Conservation (phyloP, 1,140 invertebrate species). For the Drosophila novamexicana region DNA sequence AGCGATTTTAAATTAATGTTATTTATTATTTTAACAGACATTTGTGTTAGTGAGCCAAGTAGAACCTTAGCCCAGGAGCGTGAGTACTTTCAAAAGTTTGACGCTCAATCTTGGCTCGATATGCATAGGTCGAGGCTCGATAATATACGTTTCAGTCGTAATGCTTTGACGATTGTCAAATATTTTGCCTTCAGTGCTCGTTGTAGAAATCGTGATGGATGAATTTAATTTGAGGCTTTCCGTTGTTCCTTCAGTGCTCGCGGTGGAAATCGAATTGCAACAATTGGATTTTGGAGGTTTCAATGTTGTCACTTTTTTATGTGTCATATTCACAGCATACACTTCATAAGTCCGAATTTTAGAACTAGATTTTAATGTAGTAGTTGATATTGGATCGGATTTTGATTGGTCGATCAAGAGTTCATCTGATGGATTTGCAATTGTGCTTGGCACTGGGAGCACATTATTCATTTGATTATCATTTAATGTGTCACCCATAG, state of each 20-base stretch:
- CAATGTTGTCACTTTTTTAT: neutral
- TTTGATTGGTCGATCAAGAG: neutral
- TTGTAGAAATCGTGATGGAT: neutral
- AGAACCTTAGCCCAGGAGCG: conserved; percentile 26
- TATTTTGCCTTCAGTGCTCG: neutral
- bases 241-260: neutral
- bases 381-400: neutral
- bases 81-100: conserved; percentile 40
- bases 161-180: neutral
- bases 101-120: conserved; percentile 33
- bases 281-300: neutral
- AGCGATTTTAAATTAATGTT: neutral
- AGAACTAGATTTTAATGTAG: neutral
- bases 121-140: neutral
- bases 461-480: neutral
- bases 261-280: neutral
- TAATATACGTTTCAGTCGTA: neutral
- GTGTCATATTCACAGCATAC: neutral
- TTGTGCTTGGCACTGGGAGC: neutral
- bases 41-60: neutral
- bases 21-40: neutral
- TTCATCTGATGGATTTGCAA: neutral
- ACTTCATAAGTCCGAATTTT: neutral
- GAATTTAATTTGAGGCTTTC: neutral
- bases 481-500: neutral